Percentiles rank a stretch among this genome's conserved stretches.
Conservation (phyloP, 2,797 vertebrate species). For the Gouania willdenowi region DNA sequence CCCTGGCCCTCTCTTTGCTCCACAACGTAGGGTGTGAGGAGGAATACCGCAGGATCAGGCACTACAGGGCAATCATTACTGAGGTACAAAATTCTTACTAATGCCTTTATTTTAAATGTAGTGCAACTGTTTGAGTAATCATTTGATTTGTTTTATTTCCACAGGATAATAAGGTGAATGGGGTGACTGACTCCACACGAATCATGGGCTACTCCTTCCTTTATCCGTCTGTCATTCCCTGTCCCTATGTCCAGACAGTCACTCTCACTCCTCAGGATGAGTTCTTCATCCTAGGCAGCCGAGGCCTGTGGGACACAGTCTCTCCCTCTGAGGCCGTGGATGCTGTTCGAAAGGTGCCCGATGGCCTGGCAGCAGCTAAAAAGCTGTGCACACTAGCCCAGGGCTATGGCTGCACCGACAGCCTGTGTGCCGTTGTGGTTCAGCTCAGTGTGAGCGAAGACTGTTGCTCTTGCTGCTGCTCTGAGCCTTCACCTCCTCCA, state of each 20-base stretch:
- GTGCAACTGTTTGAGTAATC: not conserved
- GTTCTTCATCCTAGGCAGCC: slow-evolving; percentile 95
- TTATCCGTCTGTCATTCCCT: slow-evolving; percentile 92
- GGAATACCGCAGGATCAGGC: slow-evolving; percentile 86
- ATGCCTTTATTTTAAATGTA: no score
- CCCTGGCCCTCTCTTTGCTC: slow-evolving; percentile 85
- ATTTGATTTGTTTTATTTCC: not conserved
- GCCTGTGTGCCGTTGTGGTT: slow-evolving; percentile 92
- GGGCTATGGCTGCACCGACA: slow-evolving; percentile 93
- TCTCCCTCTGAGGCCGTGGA: slow-evolving; percentile 87
- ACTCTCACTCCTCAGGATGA: slow-evolving; percentile 91
- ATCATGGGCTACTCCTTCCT: slow-evolving; percentile 98
- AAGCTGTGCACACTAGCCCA: slow-evolving; percentile 96
- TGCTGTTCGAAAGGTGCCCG: slow-evolving; percentile 87
- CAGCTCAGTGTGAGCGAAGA: slow-evolving; percentile 94
- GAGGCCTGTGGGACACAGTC: slow-evolving; percentile 90
- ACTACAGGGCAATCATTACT: slow-evolving; percentile 92
- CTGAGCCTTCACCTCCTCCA: slow-evolving; percentile 79
- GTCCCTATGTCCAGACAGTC: slow-evolving; percentile 89
- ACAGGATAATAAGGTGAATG: slow-evolving; percentile 97
- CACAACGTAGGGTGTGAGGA: slow-evolving; percentile 86
- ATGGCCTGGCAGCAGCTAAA: slow-evolving; percentile 90
- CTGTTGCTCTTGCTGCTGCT: slow-evolving; percentile 96
- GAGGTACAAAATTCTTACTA: slow-evolving; percentile 74
- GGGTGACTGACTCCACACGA: slow-evolving; percentile 93